These are phyloP conservation scores for Ephestia elutella DNA, from an alignment of 1,140 invertebrate genomes.

Conservation along the genomic window DNA sequence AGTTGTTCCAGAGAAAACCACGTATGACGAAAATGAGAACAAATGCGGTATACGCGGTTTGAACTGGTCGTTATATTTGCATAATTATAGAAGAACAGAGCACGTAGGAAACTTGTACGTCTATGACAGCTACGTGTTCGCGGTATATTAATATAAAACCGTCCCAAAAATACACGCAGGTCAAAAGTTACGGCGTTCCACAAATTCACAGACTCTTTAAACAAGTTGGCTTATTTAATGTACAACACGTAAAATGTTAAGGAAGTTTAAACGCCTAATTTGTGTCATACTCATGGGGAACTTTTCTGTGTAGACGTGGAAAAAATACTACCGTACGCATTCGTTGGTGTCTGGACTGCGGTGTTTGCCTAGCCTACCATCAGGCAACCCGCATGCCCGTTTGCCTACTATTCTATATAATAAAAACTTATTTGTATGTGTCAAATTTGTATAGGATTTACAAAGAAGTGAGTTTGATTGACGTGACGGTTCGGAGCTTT, in stretches of 20 bases:
- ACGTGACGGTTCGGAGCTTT: no score
- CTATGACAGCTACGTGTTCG: neutral
- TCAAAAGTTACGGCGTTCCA: neutral
- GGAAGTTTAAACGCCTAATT: neutral
- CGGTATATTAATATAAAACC: neutral
- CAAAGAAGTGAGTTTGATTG: no score
- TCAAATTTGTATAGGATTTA: no score
- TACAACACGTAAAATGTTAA: neutral
- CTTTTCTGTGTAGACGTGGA: no score
- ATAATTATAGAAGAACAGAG: neutral
- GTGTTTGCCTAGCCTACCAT: no score
- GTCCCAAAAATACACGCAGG: neutral
- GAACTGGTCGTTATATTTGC: neutral
- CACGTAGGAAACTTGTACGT: neutral
- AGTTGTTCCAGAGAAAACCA: neutral
- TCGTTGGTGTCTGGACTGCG: no score
- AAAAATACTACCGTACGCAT: no score
- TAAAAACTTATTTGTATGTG: no score
- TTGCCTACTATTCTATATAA: no score
- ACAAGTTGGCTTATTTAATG: neutral
- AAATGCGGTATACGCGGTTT: neutral
- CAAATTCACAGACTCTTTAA: neutral
- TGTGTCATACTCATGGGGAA: neutral
- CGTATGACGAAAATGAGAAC: conserved; percentile 1
- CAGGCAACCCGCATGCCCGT: no score